Percentiles rank a stretch among this genome's conserved stretches.
Conservation (phyloP, 1,140 invertebrate species). For the Babylonia areolata region DNA sequence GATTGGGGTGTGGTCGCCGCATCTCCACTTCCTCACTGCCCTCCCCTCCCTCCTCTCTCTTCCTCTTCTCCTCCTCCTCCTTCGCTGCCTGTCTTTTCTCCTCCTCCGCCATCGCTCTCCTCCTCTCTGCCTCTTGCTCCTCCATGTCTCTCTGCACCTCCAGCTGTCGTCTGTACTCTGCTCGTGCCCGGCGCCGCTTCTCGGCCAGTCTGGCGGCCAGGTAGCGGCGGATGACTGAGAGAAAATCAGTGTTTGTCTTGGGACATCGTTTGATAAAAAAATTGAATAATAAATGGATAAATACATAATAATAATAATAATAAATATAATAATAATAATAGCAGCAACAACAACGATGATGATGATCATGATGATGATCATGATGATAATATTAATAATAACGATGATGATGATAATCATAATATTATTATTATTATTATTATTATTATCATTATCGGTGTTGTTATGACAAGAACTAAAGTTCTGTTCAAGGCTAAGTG, state of each 20-base stretch:
- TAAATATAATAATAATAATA: too few species aligned
- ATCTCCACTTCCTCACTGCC: background rate
- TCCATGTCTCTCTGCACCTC: slow-evolving; percentile 1
- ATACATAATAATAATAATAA: too few species aligned
- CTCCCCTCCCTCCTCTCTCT: background rate
- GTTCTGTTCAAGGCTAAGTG: too few species aligned
- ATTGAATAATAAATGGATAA: too few species aligned
- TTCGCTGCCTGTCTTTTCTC: background rate
- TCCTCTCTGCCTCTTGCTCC: background rate
- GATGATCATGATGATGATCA: too few species aligned
- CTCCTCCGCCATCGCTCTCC: background rate
- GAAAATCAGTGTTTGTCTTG: background rate
- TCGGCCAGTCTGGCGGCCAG: slow-evolving; percentile 1
- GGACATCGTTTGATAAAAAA: too few species aligned
- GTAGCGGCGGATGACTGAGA: slow-evolving; percentile 7
- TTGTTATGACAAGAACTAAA: too few species aligned
- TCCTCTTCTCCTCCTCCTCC: background rate
- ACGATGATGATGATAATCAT: too few species aligned
- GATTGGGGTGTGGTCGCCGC: background rate
- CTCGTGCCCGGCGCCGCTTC: background rate
- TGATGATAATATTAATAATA: too few species aligned
- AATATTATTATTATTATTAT: too few species aligned
- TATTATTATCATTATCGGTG: too few species aligned
- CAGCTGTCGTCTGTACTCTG: slow-evolving; percentile 11
- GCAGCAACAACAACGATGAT: too few species aligned